Base-by-base conservation (phyloP, 1,140 invertebrate species). In the Drosophila melanica region DNA sequence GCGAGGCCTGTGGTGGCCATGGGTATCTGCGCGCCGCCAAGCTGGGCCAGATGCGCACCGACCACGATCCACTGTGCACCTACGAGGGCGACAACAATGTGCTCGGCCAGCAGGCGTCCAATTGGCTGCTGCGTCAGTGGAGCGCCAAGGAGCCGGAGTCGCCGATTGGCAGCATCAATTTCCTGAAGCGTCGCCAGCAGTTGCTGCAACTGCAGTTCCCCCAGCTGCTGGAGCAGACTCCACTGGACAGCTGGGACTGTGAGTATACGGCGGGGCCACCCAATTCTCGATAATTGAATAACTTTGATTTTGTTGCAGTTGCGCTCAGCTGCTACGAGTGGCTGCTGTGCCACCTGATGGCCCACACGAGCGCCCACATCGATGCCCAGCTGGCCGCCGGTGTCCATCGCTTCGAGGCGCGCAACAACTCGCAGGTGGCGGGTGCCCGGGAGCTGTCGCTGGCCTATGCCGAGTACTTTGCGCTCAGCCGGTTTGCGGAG, bases 21-120 rank as follows among this genome's bases (percentile, higher is more conserved):
- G 95, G 95, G 0, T 95, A 90, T 66, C 69, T 92, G 42, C 78
- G 91, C 94, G 96, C 95, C n/a, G 93, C 96, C 64, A 94, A 97
- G 77, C 92, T 98, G 45, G 96, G 96, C n/a, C 95, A 96, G 67
- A 92, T 98, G 48, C 94, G 97, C 60, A 95, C 95, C 92, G 96
- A 98, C 91, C 95, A 98, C 92, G 98, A 99, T 93, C 96, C 97
- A 0, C 97, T 97, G 77, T 96, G 96, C 75, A 99, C 98, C 0
- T 99, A 98, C 84, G 98, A 99, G 93, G 98, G 98, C 5, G 98
- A 99, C 92, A 98, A 98, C 92, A 98, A 98, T 92, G 97, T 99
- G 42, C 93, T 99, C 6, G 94, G 98, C 9, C 98, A 99, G 90
- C 98, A 99, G 93, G 95, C 97, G 0, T 97, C 96, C 90, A 99